Conservation (phyloP, 2,113 vertebrate species). For the Aythya baeri region DNA sequence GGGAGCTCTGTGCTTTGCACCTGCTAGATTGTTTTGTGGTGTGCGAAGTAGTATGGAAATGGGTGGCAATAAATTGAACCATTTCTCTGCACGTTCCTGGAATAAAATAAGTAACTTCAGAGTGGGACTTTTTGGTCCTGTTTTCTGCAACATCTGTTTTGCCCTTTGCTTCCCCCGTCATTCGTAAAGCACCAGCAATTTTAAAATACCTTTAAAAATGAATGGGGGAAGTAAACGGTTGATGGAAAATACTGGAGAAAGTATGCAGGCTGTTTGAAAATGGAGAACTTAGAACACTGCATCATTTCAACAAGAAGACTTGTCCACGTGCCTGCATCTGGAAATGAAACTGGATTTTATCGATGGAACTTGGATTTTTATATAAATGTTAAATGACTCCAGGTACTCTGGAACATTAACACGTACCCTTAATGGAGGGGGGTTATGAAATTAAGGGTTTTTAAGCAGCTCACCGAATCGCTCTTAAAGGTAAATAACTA, state of each 20-base stretch:
- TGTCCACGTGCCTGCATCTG: background rate
- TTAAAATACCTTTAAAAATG: background rate
- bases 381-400: background rate
- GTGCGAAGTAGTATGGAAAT: background rate
- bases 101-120: background rate
- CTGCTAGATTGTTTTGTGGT: background rate
- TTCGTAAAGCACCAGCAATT: background rate
- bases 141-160: background rate
- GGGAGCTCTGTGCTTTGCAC: background rate
- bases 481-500: background rate
- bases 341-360: background rate
- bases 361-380: background rate
- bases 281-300: background rate
- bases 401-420: background rate
- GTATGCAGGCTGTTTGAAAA: background rate
- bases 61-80: background rate
- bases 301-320: background rate
- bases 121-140: background rate
- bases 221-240: background rate
- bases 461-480: background rate
- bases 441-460: background rate
- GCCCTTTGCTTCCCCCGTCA: background rate
- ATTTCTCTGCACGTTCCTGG: background rate
- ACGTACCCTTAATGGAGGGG: background rate
- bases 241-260: background rate